Evolutionary conservation across 1,140 invertebrate species (phyloP).

Genomic region (Hycleus phaleratus): DNA sequence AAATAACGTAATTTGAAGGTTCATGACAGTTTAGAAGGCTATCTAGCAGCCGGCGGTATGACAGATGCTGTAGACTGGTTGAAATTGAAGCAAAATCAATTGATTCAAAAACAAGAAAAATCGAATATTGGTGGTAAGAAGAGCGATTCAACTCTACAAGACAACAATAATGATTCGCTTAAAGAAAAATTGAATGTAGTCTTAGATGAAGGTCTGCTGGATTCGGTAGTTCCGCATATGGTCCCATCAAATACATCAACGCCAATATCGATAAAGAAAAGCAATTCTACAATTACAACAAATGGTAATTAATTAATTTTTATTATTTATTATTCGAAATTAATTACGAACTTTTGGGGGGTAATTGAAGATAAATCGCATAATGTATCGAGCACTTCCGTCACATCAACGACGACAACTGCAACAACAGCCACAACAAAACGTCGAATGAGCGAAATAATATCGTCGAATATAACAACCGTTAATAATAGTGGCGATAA

Average conservation of each 20-base stretch:
- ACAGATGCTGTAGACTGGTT: constrained; percentile 55
- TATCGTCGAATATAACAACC: too few relatives aligned
- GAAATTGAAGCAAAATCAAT: constrained; percentile 43
- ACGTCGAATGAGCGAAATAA: too few relatives aligned
- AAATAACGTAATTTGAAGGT: constrained; percentile 25
- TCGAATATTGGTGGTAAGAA: neutral
- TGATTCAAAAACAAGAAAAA: constrained; percentile 37
- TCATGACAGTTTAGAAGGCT: constrained; percentile 53
- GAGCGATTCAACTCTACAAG: constrained; percentile 24
- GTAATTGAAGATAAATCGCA: too few relatives aligned
- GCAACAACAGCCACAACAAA: too few relatives aligned
- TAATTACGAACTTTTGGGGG: too few relatives aligned
- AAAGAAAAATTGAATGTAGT: constrained; percentile 52
- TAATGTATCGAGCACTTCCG: too few relatives aligned
- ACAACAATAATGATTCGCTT: constrained; percentile 18
- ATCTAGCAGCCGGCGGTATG: constrained; percentile 46
- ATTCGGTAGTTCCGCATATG: constrained; percentile 57
- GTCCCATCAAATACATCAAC: constrained; percentile 1
- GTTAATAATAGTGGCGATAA: too few relatives aligned
- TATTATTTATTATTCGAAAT: too few relatives aligned
- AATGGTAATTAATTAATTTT: too few relatives aligned
- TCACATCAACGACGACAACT: too few relatives aligned
- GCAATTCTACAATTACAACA: neutral
- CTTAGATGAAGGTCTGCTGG: constrained; percentile 67
- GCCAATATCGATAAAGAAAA: neutral